Percentiles rank a stretch among this genome's conserved stretches.
These are phyloP conservation scores for Pelmatolapia mariae DNA, from an alignment of 2,113 vertebrate genomes.

Conservation along the genomic window DNA sequence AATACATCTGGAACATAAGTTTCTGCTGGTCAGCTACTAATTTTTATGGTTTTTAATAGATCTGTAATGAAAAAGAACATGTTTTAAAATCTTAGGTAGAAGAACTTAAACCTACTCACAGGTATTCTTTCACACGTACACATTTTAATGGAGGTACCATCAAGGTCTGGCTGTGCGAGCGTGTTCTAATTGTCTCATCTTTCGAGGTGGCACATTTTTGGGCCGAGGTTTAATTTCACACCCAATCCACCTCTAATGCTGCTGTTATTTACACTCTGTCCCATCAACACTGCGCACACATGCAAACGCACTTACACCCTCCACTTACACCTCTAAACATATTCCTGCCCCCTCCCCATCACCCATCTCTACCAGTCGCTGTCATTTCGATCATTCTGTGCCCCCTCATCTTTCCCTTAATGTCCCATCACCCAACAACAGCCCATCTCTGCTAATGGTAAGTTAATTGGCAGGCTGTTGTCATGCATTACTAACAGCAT, in stretches of 20 bases:
- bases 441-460: constrained; percentile 8
- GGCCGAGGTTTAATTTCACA: constrained; percentile 27
- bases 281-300: neutral
- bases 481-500: neutral
- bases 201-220: constrained; percentile 37
- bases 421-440: neutral
- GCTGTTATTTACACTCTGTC: constrained; percentile 12
- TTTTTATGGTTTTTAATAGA: neutral
- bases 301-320: neutral
- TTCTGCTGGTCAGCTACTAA: neutral
- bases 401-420: neutral
- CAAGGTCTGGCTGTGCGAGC: constrained; percentile 2
- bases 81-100: neutral
- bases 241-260: neutral
- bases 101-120: neutral
- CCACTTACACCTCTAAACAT: neutral
- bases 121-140: neutral
- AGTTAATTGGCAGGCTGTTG: constrained; percentile 47
- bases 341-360: neutral
- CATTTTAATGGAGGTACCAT: constrained; percentile 14
- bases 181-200: constrained; percentile 39
- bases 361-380: neutral
- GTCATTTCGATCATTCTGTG: neutral
- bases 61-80: neutral
- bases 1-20: neutral